phyloP scores from a whole-genome alignment of 2,113 vertebrate genomes.

The Lycaon pictus region DNA sequence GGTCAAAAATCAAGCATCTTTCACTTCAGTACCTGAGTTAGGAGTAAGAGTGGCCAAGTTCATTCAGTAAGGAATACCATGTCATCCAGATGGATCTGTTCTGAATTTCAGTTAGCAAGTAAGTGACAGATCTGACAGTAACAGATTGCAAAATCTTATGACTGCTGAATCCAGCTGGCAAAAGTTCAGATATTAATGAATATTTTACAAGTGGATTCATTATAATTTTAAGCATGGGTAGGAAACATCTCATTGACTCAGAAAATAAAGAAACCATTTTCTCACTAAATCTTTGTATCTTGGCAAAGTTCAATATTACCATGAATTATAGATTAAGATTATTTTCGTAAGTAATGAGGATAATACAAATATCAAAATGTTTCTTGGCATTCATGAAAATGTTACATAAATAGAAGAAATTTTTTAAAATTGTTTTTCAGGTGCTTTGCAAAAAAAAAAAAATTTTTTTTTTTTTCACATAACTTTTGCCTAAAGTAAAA shows the following conservation, averaged over 20 bases:
- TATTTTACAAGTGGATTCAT: slow-evolving; percentile 1
- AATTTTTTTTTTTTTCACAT: background rate
- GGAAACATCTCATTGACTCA: slow-evolving; percentile 24
- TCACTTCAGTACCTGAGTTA: background rate
- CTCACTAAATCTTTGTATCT: slow-evolving; percentile 1
- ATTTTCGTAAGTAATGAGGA: slow-evolving; percentile 19
- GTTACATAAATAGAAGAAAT: background rate
- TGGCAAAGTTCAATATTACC: background rate
- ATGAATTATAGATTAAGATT: background rate
- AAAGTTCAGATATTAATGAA: background rate
- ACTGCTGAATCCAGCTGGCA: background rate
- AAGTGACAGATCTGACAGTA: slow-evolving; percentile 1
- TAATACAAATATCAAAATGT: slow-evolving; percentile 5
- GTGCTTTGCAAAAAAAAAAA: slow-evolving; percentile 20
- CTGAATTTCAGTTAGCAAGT: slow-evolving; percentile 48
- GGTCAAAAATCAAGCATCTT: background rate
- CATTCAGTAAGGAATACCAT: background rate
- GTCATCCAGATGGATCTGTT: slow-evolving; percentile 8
- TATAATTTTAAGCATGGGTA: slow-evolving; percentile 10
- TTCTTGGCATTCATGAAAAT: background rate
- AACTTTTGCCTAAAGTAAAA: slow-evolving; percentile 59
- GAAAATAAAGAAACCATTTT: background rate
- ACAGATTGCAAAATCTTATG: background rate
- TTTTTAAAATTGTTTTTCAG: background rate
- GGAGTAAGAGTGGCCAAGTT: background rate